A percentile compares a stretch with the other conserved stretches of the same genome.
phyloP scores from a whole-genome alignment of 2,113 vertebrate species.

The Ophthalmolycus amberensis region DNA sequence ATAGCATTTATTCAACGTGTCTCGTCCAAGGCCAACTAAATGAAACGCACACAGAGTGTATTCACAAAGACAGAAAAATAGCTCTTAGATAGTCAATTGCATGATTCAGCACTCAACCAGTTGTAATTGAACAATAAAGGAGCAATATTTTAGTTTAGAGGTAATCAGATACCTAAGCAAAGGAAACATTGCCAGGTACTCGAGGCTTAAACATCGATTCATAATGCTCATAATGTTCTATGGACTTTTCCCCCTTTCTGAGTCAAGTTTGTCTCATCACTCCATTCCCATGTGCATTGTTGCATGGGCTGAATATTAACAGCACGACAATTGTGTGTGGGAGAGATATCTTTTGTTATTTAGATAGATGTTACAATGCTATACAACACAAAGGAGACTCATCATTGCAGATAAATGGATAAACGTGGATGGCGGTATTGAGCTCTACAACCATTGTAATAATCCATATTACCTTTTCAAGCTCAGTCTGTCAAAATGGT shows the following conservation, averaged over 20 bases:
- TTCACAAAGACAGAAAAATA: constrained; percentile 65
- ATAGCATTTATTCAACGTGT: constrained; percentile 82
- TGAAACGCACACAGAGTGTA: constrained; percentile 65
- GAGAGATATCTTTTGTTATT: constrained; percentile 84
- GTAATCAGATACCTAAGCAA: constrained; percentile 79
- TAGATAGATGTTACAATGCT: constrained; percentile 82
- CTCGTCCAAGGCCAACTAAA: constrained; percentile 76
- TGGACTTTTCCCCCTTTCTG: constrained; percentile 65
- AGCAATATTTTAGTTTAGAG: constrained; percentile 78
- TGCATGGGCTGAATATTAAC: constrained; percentile 80
- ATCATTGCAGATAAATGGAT: constrained; percentile 86
- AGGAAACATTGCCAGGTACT: constrained; percentile 62
- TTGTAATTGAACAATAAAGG: constrained; percentile 76
- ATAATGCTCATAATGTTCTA: constrained; percentile 70
- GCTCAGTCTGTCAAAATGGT: constrained; percentile 81
- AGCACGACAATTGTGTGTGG: constrained; percentile 73
- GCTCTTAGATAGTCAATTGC: constrained; percentile 74
- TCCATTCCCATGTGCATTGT: constrained; percentile 72
- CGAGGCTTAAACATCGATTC: constrained; percentile 65
- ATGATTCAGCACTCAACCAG: constrained; percentile 75
- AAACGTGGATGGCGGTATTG: constrained; percentile 83
- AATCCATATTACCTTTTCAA: constrained; percentile 86
- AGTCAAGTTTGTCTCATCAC: constrained; percentile 70
- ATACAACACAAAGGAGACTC: constrained; percentile 82
- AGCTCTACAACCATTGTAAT: constrained; percentile 83